Evolutionary conservation across 2,797 vertebrate species (phyloP), one percentile per base, ranked within the genome.

Genomic region (Chaetodon trifasciatus): DNA sequence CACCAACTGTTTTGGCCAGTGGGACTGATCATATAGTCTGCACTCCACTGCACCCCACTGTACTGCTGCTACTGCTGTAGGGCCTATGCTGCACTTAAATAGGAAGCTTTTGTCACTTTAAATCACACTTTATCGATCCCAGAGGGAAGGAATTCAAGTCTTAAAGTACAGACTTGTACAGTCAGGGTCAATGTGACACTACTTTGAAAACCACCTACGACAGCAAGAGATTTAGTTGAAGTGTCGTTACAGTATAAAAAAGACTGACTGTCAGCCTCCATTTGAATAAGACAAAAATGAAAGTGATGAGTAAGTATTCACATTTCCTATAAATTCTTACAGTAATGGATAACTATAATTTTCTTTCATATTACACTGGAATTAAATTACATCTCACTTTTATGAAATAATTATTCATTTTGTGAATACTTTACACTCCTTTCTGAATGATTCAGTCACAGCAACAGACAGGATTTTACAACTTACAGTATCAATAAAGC

Each of bases 91-190:
- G 58, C 49, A 63, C 52, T 70, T 74, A 8, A 81, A 67, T 4
- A 42, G 32, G 49, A 67, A 56, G 56, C 12, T 16, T 79, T 61
- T 61, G 53, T 69, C 72, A 56, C 61, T 50, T 78, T 68, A 49
- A 79, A 74, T 73, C n/a, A 60, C 61, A 49, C 46, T 58, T 58
- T 40, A 81, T 50, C 64, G 16, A 60, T 75, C 19, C 9, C 35
- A 6, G 4, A 62, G 50, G 28, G 32, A 70, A 24, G 58, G 35
- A 46, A 77, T 37, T 40, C 10, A 35, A 19, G 21, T 49, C 32
- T 70, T 40, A 32, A 9, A 21, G 70, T 32, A 40, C 23, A 61
- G 10, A 60, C 52, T 64, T 5, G 32, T 16, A 39, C 35, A 60
- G 21, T 42, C 23, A 56, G 32, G 58, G 24, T 77, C 23, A 28